Base-by-base conservation (phyloP, 2,888 invertebrate genomes). In the Charanyca ferruginea region DNA sequence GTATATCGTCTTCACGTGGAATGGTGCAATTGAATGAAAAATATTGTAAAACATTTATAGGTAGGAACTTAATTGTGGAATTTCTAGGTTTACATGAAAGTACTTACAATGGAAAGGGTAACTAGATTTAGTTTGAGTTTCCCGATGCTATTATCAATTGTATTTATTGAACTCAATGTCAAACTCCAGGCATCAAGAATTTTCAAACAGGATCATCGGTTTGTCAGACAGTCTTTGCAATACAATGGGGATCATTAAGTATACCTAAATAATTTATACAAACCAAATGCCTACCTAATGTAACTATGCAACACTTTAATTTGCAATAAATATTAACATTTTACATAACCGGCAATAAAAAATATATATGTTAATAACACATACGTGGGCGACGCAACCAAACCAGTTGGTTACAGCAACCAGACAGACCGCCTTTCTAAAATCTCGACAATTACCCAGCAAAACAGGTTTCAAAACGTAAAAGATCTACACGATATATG, bases 391-490 rank as follows among this genome's bases (percentile, higher is more conserved):
- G 66, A 83, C 72, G 83, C 83, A 83, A 83, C 75, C 71, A 35
- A 84, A 88, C 90, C 77, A 76, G 82, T 80, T 71, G 54, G 69
- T 93, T 93, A 90, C 93, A 88, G 90, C 87, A 83, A 85, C 85
- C 83, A 57, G 68, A 80, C 54, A 54, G 83, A 83, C 90, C 87
- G 90, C 94, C 95, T 95, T 95, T 95, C 95, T 95, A 95, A 94
- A 94, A 94, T 94, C 94, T 94, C 90, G 73, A 89, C 93, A 90
- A 91, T 92, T 92, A 92, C 90, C 86, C 81, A 77, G 85, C 86
- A 87, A 86, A 91, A 92, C 93, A 84, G 76, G 94, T 94, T 94
- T 91, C 90, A 91, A 93, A 91, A 91, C 89, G 89, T 85, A 85
- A 79, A 79, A 82, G 82, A 82, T 82, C 79, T 79, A 78, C 70